Evolutionary conservation across 1,140 invertebrate genomes (phyloP).

Genomic region (Drosophila cardini): DNA sequence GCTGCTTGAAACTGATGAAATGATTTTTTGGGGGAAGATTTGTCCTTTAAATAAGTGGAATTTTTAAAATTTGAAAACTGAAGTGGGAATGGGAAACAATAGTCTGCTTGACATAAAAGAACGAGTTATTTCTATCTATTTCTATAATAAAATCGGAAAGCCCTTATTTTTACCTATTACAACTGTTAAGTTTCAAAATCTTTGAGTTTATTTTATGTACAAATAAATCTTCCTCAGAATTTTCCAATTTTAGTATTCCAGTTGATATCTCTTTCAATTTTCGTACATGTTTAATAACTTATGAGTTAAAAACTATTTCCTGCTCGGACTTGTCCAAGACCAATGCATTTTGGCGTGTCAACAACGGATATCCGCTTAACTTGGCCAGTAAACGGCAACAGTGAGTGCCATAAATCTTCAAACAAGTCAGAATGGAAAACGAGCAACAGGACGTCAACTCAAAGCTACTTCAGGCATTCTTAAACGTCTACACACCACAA

Average conservation of each 20-base stretch:
- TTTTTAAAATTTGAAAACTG: neutral
- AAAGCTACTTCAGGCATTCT: conserved; percentile 32
- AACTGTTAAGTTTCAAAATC: too few species aligned
- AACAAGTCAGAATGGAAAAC: conserved; percentile 47
- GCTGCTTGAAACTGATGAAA: neutral
- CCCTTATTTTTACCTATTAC: too few species aligned
- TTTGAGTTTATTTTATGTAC: too few species aligned
- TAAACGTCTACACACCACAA: conserved; percentile 11
- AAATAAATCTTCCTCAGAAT: too few species aligned
- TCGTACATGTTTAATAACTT: neutral
- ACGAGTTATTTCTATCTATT: too few species aligned
- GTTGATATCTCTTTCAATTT: neutral
- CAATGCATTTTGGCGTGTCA: conserved; percentile 69
- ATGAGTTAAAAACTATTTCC: neutral
- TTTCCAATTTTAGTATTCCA: too few species aligned
- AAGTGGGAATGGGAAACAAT: too few species aligned
- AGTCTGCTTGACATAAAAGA: too few species aligned
- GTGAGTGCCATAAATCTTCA: conserved; percentile 66
- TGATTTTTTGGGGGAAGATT: neutral
- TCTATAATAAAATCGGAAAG: too few species aligned
- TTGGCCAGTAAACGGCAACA: conserved; percentile 60
- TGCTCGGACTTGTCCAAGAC: conserved; percentile 1
- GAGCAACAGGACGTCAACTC: conserved; percentile 23
- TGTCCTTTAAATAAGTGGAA: neutral
- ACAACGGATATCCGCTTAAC: conserved; percentile 69